Evolutionary conservation across 2,113 vertebrate genomes (phyloP).

Genomic region (Larimichthys polyactis): DNA sequence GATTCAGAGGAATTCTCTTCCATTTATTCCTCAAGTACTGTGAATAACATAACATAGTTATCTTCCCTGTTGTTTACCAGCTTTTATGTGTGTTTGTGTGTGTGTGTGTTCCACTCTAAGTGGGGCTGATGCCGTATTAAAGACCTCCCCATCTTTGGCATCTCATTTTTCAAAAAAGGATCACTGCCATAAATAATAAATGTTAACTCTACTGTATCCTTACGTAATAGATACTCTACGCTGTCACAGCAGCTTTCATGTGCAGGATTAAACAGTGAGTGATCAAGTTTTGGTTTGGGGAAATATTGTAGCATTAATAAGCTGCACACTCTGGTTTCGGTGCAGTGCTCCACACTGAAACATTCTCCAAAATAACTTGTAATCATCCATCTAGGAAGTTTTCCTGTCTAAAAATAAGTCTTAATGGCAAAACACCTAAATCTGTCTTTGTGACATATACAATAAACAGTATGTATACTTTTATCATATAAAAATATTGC

Average conservation of each 20-base stretch:
- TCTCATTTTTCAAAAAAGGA: slow-evolving; percentile 68
- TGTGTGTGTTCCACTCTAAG: slow-evolving; percentile 17
- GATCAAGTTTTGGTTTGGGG: slow-evolving; percentile 58
- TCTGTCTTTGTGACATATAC: too few relatives aligned
- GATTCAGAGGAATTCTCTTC: slow-evolving; percentile 27
- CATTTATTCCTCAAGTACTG: slow-evolving; percentile 18
- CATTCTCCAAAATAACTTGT: not conserved
- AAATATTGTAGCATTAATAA: slow-evolving; percentile 39
- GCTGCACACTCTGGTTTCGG: not conserved
- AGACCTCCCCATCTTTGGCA: slow-evolving; percentile 52
- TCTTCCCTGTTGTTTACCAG: not conserved
- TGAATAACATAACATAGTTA: not conserved
- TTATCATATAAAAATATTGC: not conserved
- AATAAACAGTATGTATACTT: too few relatives aligned
- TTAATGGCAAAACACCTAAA: too few relatives aligned
- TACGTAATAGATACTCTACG: slow-evolving; percentile 66
- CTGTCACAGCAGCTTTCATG: slow-evolving; percentile 61
- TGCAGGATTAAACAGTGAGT: slow-evolving; percentile 56
- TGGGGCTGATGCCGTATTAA: slow-evolving; percentile 27
- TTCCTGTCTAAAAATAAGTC: too few relatives aligned
- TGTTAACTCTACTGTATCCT: slow-evolving; percentile 63
- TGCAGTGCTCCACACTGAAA: not conserved
- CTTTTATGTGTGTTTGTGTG: not conserved
- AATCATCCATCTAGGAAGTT: not conserved
- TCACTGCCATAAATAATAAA: slow-evolving; percentile 74